Evolutionary conservation across 2,797 vertebrate genomes (phyloP), one percentile per base, ranked within the genome.

Genomic region (Lagodon rhomboides): DNA sequence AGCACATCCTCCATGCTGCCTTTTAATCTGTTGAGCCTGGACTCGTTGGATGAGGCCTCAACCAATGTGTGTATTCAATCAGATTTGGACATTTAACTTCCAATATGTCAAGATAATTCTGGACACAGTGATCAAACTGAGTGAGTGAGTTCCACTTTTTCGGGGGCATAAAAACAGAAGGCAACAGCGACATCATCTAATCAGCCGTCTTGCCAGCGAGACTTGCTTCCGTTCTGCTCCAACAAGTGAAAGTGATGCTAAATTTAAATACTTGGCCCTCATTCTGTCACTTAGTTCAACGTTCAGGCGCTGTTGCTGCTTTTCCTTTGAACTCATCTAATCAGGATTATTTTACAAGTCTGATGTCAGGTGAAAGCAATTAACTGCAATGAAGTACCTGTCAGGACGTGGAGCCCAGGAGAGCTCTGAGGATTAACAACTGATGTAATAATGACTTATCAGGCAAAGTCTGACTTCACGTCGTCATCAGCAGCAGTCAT

Each of bases 301-400:
- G 63, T 58, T 79, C 49, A 23, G 12, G 9, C 13, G 20, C 18
- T 22, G 50, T n/a, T 11, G 20, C 53, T 65, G 18, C 6, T 53
- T 69, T 69, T 63, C n/a, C 53, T 73, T 69, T 70, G 50, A 27
- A 43, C 79, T 58, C 61, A 25, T 86, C 78, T 87, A 79, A 85
- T 89, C 67, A 44, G 66, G 82, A 83, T 88, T 86, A 82, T 83
- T 85, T 80, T 85, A 51, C 53, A 75, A 27, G 49, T 22, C 58
- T 27, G 65, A 85, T 72, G 69, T 87, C 76, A 70, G 79, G 78
- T 79, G 73, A 85, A 91, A 85, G 86, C 83, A 93, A 91, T 91
- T 91, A 87, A 77, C 81, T 78, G 55, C 74, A 62, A 43, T 72
- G 73, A 88, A 83, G 77, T 84, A 70, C 76, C 83, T 89, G 89